Evolutionary conservation across 2,888 invertebrate genomes (phyloP).

Genomic region (Keiferia lycopersicella): DNA sequence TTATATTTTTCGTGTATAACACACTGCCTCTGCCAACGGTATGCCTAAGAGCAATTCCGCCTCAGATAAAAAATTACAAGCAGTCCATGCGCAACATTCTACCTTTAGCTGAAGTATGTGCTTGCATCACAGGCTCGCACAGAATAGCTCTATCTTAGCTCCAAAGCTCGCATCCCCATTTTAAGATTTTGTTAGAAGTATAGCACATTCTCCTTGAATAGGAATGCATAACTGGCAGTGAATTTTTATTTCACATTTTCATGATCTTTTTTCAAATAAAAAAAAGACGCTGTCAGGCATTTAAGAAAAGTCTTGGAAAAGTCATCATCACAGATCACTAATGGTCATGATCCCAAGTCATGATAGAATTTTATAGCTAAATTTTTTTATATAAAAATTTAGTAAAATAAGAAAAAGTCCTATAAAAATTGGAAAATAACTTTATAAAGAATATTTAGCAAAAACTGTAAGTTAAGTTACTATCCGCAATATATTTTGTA

Average conservation of each 20-base stretch:
- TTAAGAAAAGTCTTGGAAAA: too few relatives aligned
- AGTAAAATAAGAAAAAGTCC: slow-evolving; percentile 27
- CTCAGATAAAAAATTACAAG: too few relatives aligned
- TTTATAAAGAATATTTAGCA: slow-evolving; percentile 18
- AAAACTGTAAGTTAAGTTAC: slow-evolving; percentile 11
- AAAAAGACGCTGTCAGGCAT: neutral
- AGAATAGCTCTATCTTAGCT: too few relatives aligned
- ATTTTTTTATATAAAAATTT: slow-evolving; percentile 29
- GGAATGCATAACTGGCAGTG: too few relatives aligned
- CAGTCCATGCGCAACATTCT: too few relatives aligned
- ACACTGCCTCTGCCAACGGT: too few relatives aligned
- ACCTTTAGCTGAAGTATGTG: too few relatives aligned
- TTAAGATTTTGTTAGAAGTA: too few relatives aligned
- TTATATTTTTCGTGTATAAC: too few relatives aligned
- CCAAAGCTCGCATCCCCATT: too few relatives aligned
- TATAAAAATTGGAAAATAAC: slow-evolving; percentile 32
- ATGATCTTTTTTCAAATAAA: slow-evolving; percentile 6
- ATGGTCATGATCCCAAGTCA: slow-evolving; percentile 5
- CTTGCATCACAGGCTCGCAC: too few relatives aligned
- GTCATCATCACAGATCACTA: neutral
- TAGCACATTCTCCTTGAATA: neutral
- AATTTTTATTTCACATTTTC: neutral
- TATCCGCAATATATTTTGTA: neutral
- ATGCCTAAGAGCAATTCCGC: too few relatives aligned
- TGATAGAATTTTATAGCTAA: slow-evolving; percentile 14